Conservation (phyloP, 2,888 invertebrate genomes). For the Drosophila meridionalis region DNA sequence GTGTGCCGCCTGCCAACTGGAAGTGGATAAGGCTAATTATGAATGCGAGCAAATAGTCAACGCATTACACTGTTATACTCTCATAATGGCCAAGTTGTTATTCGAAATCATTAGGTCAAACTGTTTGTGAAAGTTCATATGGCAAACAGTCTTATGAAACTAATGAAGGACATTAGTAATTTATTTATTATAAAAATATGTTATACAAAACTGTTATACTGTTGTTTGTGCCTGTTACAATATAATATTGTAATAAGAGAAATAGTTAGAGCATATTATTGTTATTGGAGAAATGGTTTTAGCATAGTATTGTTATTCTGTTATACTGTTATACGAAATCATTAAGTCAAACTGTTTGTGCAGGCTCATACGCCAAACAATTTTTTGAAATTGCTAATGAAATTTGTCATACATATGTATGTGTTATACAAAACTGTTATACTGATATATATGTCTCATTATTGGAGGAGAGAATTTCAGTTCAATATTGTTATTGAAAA, state of each 20-base stretch:
- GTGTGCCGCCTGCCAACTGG: constrained; percentile 34
- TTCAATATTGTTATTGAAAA: not conserved
- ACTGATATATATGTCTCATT: not conserved
- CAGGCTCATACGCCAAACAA: not conserved
- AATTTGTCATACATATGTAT: not conserved
- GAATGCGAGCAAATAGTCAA: not conserved
- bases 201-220: too few species aligned
- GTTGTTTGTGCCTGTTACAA: too few species aligned
- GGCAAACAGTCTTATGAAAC: not conserved
- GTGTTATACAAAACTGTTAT: not conserved
- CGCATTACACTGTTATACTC: not conserved
- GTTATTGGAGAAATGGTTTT: too few species aligned
- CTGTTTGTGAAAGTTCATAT: not conserved
- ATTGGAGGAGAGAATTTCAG: not conserved
- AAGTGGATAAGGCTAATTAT: not conserved
- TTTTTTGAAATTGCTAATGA: not conserved
- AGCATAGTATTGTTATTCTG: not conserved
- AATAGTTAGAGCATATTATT: too few species aligned
- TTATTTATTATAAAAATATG: too few species aligned
- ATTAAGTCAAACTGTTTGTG: too few species aligned
- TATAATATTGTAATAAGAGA: too few species aligned
- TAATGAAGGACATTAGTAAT: not conserved
- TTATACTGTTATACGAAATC: not conserved
- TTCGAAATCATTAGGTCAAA: not conserved
- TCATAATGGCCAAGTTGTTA: not conserved